Base-by-base conservation (phyloP, 2,797 vertebrate species). In the Pogoniulus pusillus region DNA sequence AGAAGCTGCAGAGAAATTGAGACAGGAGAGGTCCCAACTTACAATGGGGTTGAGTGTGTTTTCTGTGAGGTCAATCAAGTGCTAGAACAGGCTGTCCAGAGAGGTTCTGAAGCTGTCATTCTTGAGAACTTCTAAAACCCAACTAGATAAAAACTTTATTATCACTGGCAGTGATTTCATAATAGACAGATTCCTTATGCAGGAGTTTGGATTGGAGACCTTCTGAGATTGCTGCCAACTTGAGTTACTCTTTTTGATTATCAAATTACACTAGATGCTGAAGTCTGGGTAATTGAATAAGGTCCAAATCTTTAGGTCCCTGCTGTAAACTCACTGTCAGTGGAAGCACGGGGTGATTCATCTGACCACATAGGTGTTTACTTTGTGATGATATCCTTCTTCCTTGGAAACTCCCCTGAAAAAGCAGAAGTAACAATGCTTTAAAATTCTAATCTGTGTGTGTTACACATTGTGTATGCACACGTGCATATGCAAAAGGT, bases 1-100 rank as follows among this genome's bases (percentile, higher is more conserved):
- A 45, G n/a, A 76, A 78, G 18, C 29, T 81, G 11, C 12, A 75
- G 47, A 35, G 8, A 34, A 62, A n/a, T 0, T 12, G 27, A 75
- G 80, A 47, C 7, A 37, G 35, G 29, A 54, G 22, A 47, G 4
- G 16, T 69, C 72, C 22, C 24, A 49, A 7, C 9, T 51, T 68
- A 2, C 1, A 39, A 32, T 5, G 9, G 8, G 2, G 6, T 4
- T 7, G 2, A 4, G 1, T 4, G 1, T 14, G 32, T 73, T 63
- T 73, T 43, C 9, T 74, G 5, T 54, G 32, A 43, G 9, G 2
- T 19, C 45, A 6, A 2, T 57, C 16, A 63, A 35, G 27, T n/a
- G 8, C 55, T 83, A 22, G 8, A 60, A 19, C 13, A 53, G 10
- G 4, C 12, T 89, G 16, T 39, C 13, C 2, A 2, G 32, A 45